Conservation (phyloP, 2,113 vertebrate genomes). For the Ptilorrhoa leucosticta region DNA sequence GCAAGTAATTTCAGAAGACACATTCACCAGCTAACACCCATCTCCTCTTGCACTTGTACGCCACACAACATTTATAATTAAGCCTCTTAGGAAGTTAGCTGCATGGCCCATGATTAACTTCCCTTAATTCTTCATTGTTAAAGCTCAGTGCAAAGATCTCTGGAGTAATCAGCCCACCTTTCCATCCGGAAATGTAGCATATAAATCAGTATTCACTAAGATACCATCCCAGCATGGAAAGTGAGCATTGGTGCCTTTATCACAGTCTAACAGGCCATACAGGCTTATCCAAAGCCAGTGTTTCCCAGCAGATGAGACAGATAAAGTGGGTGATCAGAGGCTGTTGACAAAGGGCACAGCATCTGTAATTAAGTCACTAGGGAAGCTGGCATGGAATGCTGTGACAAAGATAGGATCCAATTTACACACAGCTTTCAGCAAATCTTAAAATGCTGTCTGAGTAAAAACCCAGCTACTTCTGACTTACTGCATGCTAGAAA, state of each 20-base stretch:
- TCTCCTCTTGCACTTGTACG: neutral
- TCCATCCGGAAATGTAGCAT: neutral
- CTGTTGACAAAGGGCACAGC: slow-evolving; percentile 26
- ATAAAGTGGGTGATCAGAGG: neutral
- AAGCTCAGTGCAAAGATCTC: slow-evolving; percentile 2
- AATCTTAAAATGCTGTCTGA: neutral
- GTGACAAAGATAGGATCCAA: neutral
- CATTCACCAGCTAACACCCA: neutral
- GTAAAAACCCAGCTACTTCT: neutral
- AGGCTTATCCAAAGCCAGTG: neutral
- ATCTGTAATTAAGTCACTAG: slow-evolving; percentile 60
- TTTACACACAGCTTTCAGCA: slow-evolving; percentile 10
- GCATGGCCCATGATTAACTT: slow-evolving; percentile 3
- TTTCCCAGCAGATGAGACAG: slow-evolving; percentile 41
- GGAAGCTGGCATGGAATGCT: slow-evolving; percentile 7
- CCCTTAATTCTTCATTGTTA: slow-evolving; percentile 39
- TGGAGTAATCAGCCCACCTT: neutral
- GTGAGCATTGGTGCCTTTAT: neutral
- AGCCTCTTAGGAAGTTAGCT: slow-evolving; percentile 47
- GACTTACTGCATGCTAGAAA: neutral
- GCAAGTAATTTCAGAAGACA: neutral
- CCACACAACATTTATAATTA: slow-evolving; percentile 53
- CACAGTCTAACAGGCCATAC: slow-evolving; percentile 14
- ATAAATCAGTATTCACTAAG: neutral
- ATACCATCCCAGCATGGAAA: neutral